These are phyloP conservation scores for Pocillopora grandis DNA, from an alignment of 92 coral and sea anemone genomes.

Conservation along the genomic window DNA sequence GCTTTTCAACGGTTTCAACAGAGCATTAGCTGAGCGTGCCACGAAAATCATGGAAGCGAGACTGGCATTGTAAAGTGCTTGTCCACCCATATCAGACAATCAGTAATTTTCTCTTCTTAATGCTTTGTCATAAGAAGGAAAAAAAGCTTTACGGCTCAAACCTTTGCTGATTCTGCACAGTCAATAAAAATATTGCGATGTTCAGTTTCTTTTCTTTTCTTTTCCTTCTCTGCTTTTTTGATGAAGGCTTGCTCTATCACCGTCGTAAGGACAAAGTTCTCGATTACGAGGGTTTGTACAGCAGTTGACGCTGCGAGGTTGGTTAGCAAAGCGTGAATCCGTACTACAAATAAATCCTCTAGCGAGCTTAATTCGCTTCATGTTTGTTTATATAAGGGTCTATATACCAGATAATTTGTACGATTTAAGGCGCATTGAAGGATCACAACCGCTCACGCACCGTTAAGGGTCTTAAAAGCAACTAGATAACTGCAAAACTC, in stretches of 20 bases:
- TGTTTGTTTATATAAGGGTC: conserved; percentile 37
- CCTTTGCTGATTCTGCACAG: neutral
- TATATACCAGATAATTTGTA: conserved; percentile 17
- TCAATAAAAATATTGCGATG: neutral
- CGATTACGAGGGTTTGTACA: neutral
- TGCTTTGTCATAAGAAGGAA: conserved; percentile 17
- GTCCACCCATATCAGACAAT: conserved; percentile 15
- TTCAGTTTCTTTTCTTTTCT: neutral
- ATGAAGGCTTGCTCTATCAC: neutral
- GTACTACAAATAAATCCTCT: conserved; percentile 34
- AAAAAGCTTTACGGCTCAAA: neutral
- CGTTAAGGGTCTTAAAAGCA: neutral
- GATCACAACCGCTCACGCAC: neutral
- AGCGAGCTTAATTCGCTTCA: conserved; percentile 22
- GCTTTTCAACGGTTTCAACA: neutral
- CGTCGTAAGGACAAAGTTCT: neutral
- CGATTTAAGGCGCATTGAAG: neutral
- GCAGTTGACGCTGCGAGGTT: conserved; percentile 16
- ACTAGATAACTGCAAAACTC: neutral
- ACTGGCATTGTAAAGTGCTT: conserved; percentile 16
- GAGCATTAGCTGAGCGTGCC: neutral
- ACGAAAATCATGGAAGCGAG: conserved; percentile 16
- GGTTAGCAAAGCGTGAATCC: conserved; percentile 44
- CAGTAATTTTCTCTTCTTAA: conserved; percentile 1
- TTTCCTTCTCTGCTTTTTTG: no score